phyloP scores from a whole-genome alignment of 2,113 vertebrate genomes.

The Phyllopteryx taeniolatus region DNA sequence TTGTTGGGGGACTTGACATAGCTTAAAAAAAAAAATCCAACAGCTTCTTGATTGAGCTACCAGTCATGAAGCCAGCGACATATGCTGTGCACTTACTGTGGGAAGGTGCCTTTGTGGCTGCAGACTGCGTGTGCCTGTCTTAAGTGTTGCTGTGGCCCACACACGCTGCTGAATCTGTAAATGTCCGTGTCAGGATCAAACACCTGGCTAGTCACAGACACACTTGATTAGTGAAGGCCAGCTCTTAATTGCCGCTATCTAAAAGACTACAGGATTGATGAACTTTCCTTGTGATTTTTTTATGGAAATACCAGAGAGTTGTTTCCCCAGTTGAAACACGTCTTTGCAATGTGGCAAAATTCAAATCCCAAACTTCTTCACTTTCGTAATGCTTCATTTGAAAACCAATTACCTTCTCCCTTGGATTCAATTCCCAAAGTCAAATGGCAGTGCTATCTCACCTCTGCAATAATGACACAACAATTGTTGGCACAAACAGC shows the following conservation, averaged over 20 bases:
- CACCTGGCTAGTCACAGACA: constrained; percentile 53
- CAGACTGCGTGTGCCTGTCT: constrained; percentile 23
- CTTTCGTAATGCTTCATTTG: constrained; percentile 56
- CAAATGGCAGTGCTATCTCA: constrained; percentile 49
- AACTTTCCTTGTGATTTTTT: constrained; percentile 24
- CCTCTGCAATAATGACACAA: constrained; percentile 50
- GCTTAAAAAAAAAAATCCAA: constrained; percentile 23
- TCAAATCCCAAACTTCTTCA: constrained; percentile 7
- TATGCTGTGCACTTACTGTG: constrained; percentile 56
- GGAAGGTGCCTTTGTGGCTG: constrained; percentile 59
- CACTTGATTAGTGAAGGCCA: constrained; percentile 62
- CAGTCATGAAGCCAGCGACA: constrained; percentile 54
- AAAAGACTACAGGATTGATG: constrained; percentile 45
- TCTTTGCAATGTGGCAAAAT: not conserved
- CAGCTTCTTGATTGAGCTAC: constrained; percentile 55
- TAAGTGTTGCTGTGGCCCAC: constrained; percentile 55
- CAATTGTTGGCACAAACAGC: constrained; percentile 46
- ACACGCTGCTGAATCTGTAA: constrained; percentile 64
- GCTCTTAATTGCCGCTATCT: constrained; percentile 40
- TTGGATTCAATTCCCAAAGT: constrained; percentile 58
- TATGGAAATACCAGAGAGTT: constrained; percentile 19
- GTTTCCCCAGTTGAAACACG: not conserved
- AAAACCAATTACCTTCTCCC: constrained; percentile 57
- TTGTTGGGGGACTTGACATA: constrained; percentile 32
- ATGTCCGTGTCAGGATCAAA: constrained; percentile 64